Percentiles rank a stretch among this genome's conserved stretches.
Conservation (phyloP, 2,113 vertebrate genomes). For the Murina feae region DNA sequence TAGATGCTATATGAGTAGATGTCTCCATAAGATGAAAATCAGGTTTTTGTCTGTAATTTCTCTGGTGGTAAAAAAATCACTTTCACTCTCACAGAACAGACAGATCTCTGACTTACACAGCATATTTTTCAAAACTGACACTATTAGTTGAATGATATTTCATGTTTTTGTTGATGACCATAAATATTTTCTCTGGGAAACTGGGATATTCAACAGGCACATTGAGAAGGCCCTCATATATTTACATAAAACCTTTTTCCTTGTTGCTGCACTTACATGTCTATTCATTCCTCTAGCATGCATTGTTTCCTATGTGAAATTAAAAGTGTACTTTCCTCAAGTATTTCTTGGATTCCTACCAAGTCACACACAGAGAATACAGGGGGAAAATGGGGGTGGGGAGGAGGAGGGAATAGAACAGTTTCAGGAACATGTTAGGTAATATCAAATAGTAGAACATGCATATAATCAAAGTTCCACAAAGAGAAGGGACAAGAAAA, state of each 20-base stretch:
- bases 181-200: neutral
- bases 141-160: neutral
- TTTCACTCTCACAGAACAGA: neutral
- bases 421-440: neutral
- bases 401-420: neutral
- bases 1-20: neutral
- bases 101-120: neutral
- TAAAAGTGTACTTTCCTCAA: neutral
- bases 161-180: neutral
- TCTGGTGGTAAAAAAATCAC: neutral
- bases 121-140: neutral
- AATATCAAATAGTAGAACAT: neutral
- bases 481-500: neutral
- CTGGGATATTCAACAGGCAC: neutral
- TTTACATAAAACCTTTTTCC: neutral
- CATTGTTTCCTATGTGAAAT: neutral
- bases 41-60: neutral
- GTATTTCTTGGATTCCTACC: neutral
- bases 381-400: accelerated
- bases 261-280: neutral
- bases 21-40: neutral
- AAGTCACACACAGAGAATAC: neutral
- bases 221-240: neutral
- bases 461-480: neutral
- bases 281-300: neutral